Evolutionary conservation across 2,888 invertebrate genomes (phyloP).

Genomic region (Cheilosia pagana): DNA sequence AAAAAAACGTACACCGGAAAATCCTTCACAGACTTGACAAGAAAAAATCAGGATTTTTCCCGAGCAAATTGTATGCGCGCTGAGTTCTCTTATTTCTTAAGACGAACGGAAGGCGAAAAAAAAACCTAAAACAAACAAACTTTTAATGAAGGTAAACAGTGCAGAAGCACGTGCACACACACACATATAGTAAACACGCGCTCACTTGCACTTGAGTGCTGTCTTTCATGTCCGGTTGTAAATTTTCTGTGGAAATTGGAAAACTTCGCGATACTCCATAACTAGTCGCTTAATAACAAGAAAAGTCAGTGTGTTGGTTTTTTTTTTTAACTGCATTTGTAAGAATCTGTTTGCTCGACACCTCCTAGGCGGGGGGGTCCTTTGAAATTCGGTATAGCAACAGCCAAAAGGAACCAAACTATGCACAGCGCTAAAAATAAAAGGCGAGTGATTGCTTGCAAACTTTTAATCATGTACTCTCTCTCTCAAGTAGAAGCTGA

Average conservation of each 20-base stretch:
- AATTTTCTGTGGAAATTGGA: slow-evolving; percentile 24
- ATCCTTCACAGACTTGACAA: slow-evolving; percentile 22
- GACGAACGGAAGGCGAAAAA: slow-evolving; percentile 3
- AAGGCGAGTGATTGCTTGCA: slow-evolving; percentile 2
- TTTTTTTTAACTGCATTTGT: slow-evolving; percentile 1
- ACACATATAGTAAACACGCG: neutral
- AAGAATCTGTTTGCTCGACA: slow-evolving; percentile 26
- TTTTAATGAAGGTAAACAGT: slow-evolving; percentile 69
- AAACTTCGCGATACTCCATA: slow-evolving; percentile 20
- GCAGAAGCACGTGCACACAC: slow-evolving; percentile 20
- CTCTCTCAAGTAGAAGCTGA: neutral
- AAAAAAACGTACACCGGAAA: neutral
- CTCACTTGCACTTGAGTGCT: neutral
- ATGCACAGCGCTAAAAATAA: neutral
- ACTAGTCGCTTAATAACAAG: slow-evolving; percentile 21
- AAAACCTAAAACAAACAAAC: slow-evolving; percentile 39
- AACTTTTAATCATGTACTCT: slow-evolving; percentile 46
- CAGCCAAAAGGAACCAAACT: neutral
- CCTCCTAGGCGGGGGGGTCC: slow-evolving; percentile 20
- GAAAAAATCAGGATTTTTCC: no score
- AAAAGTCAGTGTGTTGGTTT: slow-evolving; percentile 2
- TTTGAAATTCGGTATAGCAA: slow-evolving; percentile 28
- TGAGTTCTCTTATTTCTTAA: slow-evolving; percentile 32
- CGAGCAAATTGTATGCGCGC: slow-evolving; percentile 52
- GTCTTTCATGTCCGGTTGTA: slow-evolving; percentile 13